Evolutionary conservation across 2,797 vertebrate species (phyloP).

Genomic region (Dryobates pubescens): DNA sequence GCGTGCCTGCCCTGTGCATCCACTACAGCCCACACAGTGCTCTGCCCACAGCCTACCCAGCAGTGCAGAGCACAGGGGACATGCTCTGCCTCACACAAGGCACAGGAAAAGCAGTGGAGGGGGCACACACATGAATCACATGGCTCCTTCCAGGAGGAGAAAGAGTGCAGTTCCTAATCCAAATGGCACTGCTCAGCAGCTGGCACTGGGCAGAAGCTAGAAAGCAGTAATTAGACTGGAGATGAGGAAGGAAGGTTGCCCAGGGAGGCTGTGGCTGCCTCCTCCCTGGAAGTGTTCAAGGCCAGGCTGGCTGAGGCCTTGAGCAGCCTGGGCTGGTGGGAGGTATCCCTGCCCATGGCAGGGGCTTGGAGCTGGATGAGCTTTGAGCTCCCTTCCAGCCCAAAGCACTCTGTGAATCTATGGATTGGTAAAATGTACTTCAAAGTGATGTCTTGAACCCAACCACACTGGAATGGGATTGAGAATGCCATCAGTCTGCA

Average conservation of each 20-base stretch:
- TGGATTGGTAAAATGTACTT: not conserved
- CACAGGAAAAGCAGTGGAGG: not conserved
- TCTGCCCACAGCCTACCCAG: not conserved
- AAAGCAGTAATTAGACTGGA: not conserved
- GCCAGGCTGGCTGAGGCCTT: too few relatives aligned
- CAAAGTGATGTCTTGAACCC: not conserved
- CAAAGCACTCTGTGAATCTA: too few relatives aligned
- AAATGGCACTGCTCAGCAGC: constrained; percentile 13
- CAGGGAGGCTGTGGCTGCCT: too few relatives aligned
- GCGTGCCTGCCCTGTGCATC: not conserved
- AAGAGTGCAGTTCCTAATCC: constrained; percentile 25
- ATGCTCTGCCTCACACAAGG: not conserved
- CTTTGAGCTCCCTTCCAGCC: too few relatives aligned
- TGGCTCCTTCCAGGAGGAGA: not conserved
- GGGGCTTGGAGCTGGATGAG: too few relatives aligned
- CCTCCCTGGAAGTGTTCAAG: too few relatives aligned
- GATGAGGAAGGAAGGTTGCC: too few relatives aligned
- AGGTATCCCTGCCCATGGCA: too few relatives aligned
- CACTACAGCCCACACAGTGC: not conserved
- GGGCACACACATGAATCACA: not conserved
- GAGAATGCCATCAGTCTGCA: not conserved
- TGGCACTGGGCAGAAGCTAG: not conserved
- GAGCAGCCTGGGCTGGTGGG: too few relatives aligned
- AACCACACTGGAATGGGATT: not conserved
- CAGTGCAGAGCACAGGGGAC: not conserved